Conservation (phyloP, 1,140 invertebrate species). For the Epicauta chinensis region DNA sequence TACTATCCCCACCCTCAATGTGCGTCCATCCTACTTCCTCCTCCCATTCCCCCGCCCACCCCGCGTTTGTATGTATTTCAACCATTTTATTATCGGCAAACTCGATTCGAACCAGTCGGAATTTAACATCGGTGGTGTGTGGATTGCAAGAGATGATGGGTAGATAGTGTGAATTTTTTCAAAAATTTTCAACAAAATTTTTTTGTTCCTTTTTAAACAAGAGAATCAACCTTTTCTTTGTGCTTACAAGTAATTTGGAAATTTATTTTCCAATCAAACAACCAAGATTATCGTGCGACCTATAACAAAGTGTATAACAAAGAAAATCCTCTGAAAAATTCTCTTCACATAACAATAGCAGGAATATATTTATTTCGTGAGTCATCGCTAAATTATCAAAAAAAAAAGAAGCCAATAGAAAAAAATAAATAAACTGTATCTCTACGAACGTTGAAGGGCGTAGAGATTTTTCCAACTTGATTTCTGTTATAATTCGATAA, state of each 20-base stretch:
- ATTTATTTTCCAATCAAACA: too few relatives aligned
- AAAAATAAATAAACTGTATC: slow-evolving; percentile 2
- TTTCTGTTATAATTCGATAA: background rate
- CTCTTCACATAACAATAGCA: too few relatives aligned
- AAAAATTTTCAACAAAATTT: background rate
- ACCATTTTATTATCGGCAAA: slow-evolving; percentile 5
- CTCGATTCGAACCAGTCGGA: slow-evolving; percentile 31
- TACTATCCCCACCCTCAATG: slow-evolving; percentile 14
- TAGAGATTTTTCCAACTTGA: too few relatives aligned
- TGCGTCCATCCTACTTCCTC: slow-evolving; percentile 18
- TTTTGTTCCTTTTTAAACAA: background rate
- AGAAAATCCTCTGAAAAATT: too few relatives aligned
- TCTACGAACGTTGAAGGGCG: background rate
- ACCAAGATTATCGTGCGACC: too few relatives aligned
- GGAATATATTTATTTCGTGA: too few relatives aligned
- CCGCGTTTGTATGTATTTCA: too few relatives aligned
- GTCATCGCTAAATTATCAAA: too few relatives aligned
- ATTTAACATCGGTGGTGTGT: slow-evolving; percentile 36
- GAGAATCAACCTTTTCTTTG: slow-evolving; percentile 33
- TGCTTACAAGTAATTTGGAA: slow-evolving; percentile 24
- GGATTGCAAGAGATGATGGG: slow-evolving; percentile 25
- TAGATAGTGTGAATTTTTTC: slow-evolving; percentile 31
- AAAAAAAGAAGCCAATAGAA: too few relatives aligned
- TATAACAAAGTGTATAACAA: too few relatives aligned
- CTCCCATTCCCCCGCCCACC: slow-evolving; percentile 27